Conservation (phyloP, 2,888 invertebrate species). For the Trissolcus japonicus region DNA sequence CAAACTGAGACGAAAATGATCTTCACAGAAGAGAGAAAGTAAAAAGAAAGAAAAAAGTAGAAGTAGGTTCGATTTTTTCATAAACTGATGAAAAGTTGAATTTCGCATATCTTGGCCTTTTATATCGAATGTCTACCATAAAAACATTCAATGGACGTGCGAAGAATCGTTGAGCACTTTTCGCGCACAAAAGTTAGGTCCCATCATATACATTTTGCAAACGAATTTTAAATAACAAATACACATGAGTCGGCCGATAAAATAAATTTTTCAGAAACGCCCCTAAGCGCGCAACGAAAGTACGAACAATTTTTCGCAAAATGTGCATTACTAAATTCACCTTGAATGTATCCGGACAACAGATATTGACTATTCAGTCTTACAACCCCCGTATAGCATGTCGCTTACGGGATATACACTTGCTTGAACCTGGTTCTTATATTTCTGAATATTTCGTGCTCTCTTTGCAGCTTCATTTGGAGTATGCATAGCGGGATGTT, state of each 20-base stretch:
- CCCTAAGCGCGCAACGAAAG: conserved; percentile 16
- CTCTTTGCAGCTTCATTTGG: conserved; percentile 44
- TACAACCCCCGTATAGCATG: conserved; percentile 38
- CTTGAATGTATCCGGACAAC: conserved; percentile 46
- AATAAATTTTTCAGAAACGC: conserved; percentile 17
- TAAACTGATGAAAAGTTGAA: too few relatives aligned
- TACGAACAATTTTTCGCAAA: conserved; percentile 36
- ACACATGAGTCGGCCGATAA: conserved; percentile 1
- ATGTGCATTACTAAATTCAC: conserved; percentile 39
- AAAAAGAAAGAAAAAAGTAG: too few relatives aligned
- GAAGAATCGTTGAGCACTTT: too few relatives aligned
- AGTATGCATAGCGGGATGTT: conserved; percentile 11
- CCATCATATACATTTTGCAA: neutral
- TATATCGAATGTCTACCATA: too few relatives aligned
- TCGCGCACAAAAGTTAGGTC: too few relatives aligned
- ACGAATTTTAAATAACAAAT: conserved; percentile 4
- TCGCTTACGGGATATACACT: conserved; percentile 37
- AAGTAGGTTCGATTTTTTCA: too few relatives aligned
- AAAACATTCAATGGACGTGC: too few relatives aligned
- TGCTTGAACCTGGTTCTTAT: conserved; percentile 37
- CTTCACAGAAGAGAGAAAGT: too few relatives aligned
- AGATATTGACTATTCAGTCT: conserved; percentile 52
- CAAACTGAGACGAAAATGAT: too few relatives aligned
- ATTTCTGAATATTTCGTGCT: conserved; percentile 47
- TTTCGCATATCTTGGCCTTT: too few relatives aligned